Conservation (phyloP, 2,113 vertebrate genomes). For the Pongo abelii region DNA sequence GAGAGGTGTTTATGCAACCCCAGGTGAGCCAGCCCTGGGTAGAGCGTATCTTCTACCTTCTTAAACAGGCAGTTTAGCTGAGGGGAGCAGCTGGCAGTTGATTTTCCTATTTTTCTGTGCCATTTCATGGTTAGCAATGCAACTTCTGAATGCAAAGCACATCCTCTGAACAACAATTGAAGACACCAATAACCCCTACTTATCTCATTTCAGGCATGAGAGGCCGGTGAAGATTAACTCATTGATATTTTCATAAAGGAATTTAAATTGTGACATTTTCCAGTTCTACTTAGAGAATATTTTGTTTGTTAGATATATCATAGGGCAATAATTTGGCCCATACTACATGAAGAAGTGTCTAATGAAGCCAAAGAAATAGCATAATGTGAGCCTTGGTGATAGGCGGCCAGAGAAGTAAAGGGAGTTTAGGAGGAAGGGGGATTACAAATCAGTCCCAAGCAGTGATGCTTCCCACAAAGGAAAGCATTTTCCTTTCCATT, state of each 20-base stretch:
- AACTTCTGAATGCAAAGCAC: not conserved
- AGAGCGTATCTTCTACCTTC: not conserved
- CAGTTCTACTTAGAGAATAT: not conserved
- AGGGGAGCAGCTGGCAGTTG: not conserved
- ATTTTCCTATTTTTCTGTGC: not conserved
- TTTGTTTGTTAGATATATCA: not conserved
- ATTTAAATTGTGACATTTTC: not conserved
- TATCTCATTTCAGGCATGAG: not conserved
- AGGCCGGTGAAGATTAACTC: not conserved
- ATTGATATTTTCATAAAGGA: not conserved
- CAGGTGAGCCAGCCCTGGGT: not conserved
- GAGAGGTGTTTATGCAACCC: not conserved
- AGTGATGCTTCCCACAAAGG: not conserved
- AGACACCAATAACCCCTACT: not conserved
- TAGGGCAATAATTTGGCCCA: not conserved
- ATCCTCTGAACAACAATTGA: not conserved
- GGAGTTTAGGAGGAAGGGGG: not conserved
- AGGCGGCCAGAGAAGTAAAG: not conserved
- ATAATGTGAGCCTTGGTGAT: rapidly evolving
- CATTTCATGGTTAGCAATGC: not conserved
- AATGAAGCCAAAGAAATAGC: not conserved
- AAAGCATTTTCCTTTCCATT: not conserved
- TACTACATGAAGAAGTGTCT: not conserved
- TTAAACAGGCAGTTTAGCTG: not conserved
- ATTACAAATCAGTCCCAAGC: not conserved